Percentiles rank a stretch among this genome's conserved stretches.
Evolutionary conservation across 2,888 invertebrate species (phyloP).

Genomic region (Elmis aenea): DNA sequence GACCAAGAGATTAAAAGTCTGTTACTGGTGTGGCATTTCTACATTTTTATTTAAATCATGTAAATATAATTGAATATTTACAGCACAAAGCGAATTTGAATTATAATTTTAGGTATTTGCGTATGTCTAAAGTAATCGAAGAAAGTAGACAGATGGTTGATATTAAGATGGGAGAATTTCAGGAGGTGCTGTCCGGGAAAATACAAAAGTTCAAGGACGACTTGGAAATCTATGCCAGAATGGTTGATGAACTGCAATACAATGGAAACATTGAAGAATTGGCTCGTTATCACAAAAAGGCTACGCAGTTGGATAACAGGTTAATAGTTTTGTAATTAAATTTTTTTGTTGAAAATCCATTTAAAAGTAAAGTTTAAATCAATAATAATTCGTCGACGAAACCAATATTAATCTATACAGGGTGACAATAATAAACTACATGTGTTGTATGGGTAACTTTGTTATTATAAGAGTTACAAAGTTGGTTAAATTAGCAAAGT

Average conservation of each 20-base stretch:
- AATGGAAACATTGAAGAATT: conserved; percentile 84
- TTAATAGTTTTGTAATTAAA: too few species aligned
- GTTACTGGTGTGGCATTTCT: too few species aligned
- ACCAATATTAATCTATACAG: too few species aligned
- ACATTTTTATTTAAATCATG: too few species aligned
- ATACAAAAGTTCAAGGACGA: conserved; percentile 81
- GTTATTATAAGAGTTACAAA: too few species aligned
- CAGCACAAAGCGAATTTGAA: too few species aligned
- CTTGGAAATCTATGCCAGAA: conserved; percentile 69
- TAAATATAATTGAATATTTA: too few species aligned
- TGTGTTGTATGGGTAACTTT: too few species aligned
- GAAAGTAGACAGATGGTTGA: conserved; percentile 76
- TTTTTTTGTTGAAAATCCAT: conserved; percentile 2
- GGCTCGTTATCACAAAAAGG: conserved; percentile 75
- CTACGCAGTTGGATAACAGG: conserved; percentile 71
- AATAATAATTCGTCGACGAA: neutral
- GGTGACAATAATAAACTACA: neutral
- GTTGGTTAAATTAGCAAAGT: too few species aligned
- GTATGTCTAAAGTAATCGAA: conserved; percentile 75
- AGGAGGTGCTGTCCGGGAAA: conserved; percentile 70
- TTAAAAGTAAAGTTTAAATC: neutral
- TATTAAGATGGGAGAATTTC: conserved; percentile 80
- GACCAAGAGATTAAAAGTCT: too few species aligned
- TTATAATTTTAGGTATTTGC: conserved; percentile 63
- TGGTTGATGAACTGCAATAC: conserved; percentile 79